These are phyloP conservation scores for Drosophila meridionalis DNA, from an alignment of 2,888 invertebrate species.

Conservation along the genomic window DNA sequence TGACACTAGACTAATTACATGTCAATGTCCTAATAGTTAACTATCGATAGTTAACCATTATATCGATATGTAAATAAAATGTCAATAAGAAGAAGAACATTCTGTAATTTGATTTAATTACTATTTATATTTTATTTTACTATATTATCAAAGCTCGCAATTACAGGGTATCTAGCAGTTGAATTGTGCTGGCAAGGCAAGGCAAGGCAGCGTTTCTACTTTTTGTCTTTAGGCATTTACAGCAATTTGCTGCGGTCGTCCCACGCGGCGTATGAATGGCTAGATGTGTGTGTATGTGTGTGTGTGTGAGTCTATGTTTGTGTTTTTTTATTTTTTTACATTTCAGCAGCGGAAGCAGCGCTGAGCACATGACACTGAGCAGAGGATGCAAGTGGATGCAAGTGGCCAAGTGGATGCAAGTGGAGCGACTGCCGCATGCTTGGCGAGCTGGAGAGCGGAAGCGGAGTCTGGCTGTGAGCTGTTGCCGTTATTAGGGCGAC, in stretches of 20 bases:
- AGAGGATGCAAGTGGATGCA: neutral
- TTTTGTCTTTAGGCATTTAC: slow-evolving; percentile 36
- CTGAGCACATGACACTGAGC: slow-evolving; percentile 28
- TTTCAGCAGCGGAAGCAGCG: slow-evolving; percentile 44
- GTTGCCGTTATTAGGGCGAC: slow-evolving; percentile 43
- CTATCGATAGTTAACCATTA: no score
- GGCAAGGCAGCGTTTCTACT: slow-evolving; percentile 13
- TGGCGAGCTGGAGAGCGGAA: slow-evolving; percentile 32
- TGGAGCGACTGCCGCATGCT: slow-evolving; percentile 30
- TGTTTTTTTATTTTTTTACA: slow-evolving; percentile 9
- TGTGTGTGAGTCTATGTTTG: slow-evolving; percentile 1
- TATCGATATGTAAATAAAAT: no score
- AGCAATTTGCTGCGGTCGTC: slow-evolving; percentile 49
- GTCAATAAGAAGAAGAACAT: no score
- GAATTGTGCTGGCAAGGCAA: neutral
- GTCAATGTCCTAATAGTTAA: no score
- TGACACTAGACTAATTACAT: no score
- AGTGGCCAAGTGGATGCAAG: slow-evolving; percentile 14
- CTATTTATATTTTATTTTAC: neutral
- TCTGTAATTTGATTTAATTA: no score
- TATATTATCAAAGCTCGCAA: neutral
- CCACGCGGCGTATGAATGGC: slow-evolving; percentile 52
- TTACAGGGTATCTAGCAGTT: slow-evolving; percentile 19
- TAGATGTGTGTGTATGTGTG: slow-evolving; percentile 6
- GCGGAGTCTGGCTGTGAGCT: slow-evolving; percentile 2